Conservation (phyloP, 92 coral and sea anemone species). For the Porites cylindrica region DNA sequence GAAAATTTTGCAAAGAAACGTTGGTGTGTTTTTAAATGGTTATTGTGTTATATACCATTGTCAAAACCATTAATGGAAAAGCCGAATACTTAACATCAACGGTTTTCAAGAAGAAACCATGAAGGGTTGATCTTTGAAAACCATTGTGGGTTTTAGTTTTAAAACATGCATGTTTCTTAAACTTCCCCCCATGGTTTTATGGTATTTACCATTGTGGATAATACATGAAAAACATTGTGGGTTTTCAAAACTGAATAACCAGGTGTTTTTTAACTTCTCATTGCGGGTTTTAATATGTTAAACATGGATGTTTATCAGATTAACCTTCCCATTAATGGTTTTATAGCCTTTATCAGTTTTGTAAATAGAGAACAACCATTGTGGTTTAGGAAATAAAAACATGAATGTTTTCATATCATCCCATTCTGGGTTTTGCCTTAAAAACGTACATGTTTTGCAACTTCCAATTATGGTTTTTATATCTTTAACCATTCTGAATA, state of each 20-base stretch:
- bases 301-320: not conserved
- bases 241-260: not conserved
- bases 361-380: not conserved
- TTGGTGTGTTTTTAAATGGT: not conserved
- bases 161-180: not conserved
- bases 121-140: not conserved
- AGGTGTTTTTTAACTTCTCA: not conserved
- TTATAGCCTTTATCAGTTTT: not conserved
- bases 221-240: not conserved
- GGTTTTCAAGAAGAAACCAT: not conserved
- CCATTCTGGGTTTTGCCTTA: not conserved
- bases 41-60: not conserved
- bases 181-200: not conserved
- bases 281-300: not conserved
- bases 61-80: not conserved
- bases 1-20: not conserved
- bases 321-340: not conserved
- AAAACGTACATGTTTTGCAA: not conserved
- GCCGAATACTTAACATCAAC: not conserved
- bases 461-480: not conserved
- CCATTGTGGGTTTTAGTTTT: not conserved
- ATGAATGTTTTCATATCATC: not conserved
- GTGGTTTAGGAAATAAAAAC: not conserved
- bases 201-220: not conserved
- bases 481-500: not conserved